Conservation (phyloP, 1,140 invertebrate species). For the Ctenoplectra terminalis region DNA sequence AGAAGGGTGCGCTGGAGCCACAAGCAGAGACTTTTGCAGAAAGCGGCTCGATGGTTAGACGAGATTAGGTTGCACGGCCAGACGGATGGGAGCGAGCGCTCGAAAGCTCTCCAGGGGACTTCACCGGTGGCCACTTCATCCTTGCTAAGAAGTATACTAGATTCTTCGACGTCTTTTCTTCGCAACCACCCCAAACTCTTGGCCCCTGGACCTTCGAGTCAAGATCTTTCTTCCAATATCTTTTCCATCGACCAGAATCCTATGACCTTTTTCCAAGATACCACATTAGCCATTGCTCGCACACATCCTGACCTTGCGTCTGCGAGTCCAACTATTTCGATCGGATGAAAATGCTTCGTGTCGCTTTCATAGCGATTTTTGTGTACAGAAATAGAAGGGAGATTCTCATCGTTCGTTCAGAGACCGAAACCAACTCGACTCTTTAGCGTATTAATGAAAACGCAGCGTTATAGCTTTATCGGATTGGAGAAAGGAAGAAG, state of each 20-base stretch:
- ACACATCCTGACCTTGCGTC: too few relatives aligned
- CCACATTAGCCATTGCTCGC: too few relatives aligned
- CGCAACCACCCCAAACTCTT: conserved; percentile 63
- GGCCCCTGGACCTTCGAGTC: conserved; percentile 59
- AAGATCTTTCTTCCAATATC: conserved; percentile 72
- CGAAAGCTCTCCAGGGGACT: conserved; percentile 78
- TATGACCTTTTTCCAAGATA: conserved; percentile 23
- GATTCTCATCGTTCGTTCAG: too few relatives aligned
- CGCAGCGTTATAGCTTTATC: too few relatives aligned
- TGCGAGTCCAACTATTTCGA: background rate
- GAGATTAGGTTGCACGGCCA: conserved; percentile 48
- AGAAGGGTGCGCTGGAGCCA: background rate
- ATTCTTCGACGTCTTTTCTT: conserved; percentile 72
- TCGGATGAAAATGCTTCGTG: background rate
- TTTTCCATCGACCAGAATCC: conserved; percentile 19
- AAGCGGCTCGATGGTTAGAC: conserved; percentile 42
- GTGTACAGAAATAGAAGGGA: too few relatives aligned
- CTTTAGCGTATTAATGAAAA: too few relatives aligned
- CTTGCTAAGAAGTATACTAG: conserved; percentile 75
- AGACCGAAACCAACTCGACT: background rate
- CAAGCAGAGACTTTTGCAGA: conserved; percentile 32
- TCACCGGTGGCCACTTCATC: conserved; percentile 74
- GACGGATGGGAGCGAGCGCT: conserved; percentile 30
- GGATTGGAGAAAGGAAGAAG: background rate
- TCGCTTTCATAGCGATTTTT: too few relatives aligned